Evolutionary conservation across 2,113 vertebrate genomes (phyloP).

Genomic region (Podarcis muralis): DNA sequence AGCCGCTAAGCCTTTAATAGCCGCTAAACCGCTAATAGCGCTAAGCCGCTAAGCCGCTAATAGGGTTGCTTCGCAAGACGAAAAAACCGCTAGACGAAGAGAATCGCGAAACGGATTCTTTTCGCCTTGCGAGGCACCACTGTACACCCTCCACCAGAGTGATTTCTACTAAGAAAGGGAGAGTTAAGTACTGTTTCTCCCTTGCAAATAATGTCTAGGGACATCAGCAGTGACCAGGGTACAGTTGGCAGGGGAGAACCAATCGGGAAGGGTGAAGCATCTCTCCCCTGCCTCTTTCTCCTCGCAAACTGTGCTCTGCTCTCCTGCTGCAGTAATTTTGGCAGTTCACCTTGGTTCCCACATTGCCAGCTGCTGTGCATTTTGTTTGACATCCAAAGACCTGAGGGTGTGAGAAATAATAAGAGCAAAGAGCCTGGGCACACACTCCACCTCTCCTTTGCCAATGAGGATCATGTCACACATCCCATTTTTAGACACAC

Average conservation of each 20-base stretch:
- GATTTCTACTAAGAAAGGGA: no score
- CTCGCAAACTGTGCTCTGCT: neutral
- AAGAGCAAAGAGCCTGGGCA: neutral
- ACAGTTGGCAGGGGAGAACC: neutral
- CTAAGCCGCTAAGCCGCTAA: no score
- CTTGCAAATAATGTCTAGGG: neutral
- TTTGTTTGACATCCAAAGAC: neutral
- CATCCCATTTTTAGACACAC: neutral
- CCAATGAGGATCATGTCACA: neutral
- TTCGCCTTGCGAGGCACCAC: no score
- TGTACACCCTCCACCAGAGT: neutral
- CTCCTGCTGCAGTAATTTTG: no score
- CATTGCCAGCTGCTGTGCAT: neutral
- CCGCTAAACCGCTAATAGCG: no score
- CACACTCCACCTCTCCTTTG: neutral
- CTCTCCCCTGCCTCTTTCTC: neutral
- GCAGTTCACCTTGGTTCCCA: no score
- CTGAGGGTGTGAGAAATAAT: neutral
- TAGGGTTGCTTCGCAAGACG: no score
- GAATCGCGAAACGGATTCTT: no score
- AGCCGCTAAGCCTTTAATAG: no score
- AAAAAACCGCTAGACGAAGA: no score
- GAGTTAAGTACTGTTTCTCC: neutral
- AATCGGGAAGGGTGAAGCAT: neutral
- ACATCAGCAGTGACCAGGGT: neutral